Evolutionary conservation across 2,113 vertebrate genomes (phyloP).

Genomic region (Vulpes vulpes): DNA sequence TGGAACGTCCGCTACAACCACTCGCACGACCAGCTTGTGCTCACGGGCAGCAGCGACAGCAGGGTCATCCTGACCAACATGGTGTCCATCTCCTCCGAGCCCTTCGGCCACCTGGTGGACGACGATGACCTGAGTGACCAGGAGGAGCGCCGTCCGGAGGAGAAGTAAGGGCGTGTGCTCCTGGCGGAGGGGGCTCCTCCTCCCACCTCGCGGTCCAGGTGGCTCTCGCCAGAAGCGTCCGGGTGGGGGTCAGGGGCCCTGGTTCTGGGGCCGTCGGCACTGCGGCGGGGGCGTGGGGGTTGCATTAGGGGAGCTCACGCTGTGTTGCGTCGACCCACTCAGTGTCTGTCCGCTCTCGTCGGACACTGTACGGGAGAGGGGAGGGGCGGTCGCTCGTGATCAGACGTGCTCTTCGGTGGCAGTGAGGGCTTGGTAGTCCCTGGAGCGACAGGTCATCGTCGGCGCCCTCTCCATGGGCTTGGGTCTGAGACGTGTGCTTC

Average conservation of each 20-base stretch:
- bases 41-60: conserved; percentile 99
- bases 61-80: conserved; percentile 99
- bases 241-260: background rate
- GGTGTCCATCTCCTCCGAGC: conserved; percentile 99
- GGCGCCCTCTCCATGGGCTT: accelerated
- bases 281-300: accelerated
- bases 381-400: background rate
- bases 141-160: conserved; percentile 94
- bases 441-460: accelerated
- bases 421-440: background rate
- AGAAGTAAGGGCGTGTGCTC: conserved; percentile 93
- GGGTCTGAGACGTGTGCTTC: accelerated
- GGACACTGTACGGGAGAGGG: accelerated
- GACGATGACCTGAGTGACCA: conserved; percentile 97
- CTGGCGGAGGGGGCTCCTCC: background rate
- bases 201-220: accelerated
- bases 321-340: accelerated
- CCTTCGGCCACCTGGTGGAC: conserved; percentile 97
- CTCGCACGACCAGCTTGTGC: conserved; percentile 97
- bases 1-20: conserved; percentile 99
- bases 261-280: accelerated
- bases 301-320: no score
- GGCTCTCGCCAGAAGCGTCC: accelerated
- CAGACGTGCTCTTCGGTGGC: background rate
- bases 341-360: background rate